Evolutionary conservation across 2,888 invertebrate species (phyloP).

Genomic region (Amiota communis): DNA sequence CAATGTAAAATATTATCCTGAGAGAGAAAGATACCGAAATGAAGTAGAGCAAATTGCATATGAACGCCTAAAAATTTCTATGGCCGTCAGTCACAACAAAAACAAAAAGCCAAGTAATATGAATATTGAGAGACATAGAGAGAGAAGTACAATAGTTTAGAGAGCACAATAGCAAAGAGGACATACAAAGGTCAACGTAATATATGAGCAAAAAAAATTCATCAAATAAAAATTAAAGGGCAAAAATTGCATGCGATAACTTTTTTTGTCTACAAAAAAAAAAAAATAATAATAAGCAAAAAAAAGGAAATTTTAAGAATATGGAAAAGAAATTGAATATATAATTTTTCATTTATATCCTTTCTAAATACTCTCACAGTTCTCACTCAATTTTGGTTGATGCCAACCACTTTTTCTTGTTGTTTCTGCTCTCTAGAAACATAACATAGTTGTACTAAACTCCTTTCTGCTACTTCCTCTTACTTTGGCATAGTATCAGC

Average conservation of each 20-base stretch:
- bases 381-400: background rate
- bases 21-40: conserved; percentile 1
- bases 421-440: background rate
- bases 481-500: too few relatives aligned
- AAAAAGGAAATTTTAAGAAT: background rate
- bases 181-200: conserved; percentile 36
- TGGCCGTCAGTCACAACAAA: background rate
- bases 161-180: conserved; percentile 10
- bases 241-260: conserved; percentile 32
- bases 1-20: background rate
- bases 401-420: background rate
- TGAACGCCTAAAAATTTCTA: conserved; percentile 16
- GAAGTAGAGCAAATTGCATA: conserved; percentile 19
- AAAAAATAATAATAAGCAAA: background rate
- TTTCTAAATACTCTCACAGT: background rate
- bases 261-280: conserved; percentile 27
- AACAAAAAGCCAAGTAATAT: background rate
- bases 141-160: background rate
- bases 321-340: background rate
- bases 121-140: background rate
- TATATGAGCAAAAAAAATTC: background rate
- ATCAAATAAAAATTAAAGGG: conserved; percentile 17
- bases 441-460: background rate
- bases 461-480: background rate
- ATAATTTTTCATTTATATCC: background rate